These are phyloP conservation scores for Drosophila testacea DNA, from an alignment of 2,888 invertebrate species.

Conservation along the genomic window DNA sequence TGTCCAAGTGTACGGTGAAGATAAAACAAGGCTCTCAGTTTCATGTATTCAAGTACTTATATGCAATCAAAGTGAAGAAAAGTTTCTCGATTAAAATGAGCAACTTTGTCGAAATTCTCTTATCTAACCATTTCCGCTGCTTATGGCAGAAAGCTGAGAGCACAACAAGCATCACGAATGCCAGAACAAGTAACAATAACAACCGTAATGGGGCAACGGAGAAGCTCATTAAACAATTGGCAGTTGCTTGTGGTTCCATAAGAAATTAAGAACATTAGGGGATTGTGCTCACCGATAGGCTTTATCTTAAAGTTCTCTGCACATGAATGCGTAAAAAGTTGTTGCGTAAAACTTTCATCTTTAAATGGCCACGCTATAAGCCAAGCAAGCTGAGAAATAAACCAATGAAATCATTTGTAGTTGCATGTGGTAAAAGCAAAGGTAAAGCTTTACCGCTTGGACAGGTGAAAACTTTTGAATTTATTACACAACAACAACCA, in stretches of 20 bases:
- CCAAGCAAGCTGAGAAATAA: conserved; percentile 3
- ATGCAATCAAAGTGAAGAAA: conserved; percentile 59
- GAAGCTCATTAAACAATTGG: conserved; percentile 78
- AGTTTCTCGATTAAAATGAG: conserved; percentile 77
- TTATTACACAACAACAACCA: conserved; percentile 54
- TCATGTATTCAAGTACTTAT: conserved; percentile 35
- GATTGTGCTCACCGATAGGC: conserved; percentile 24
- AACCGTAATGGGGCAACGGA: conserved; percentile 28
- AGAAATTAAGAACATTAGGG: conserved; percentile 64
- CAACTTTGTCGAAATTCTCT: conserved; percentile 66
- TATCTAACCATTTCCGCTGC: conserved; percentile 74
- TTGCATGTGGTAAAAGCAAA: conserved; percentile 29
- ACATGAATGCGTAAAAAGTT: conserved; percentile 57
- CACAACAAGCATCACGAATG: conserved; percentile 22
- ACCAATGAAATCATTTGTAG: conserved; percentile 10
- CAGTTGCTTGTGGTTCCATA: conserved; percentile 51
- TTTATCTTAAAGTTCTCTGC: conserved; percentile 57
- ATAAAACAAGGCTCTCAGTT: conserved; percentile 24
- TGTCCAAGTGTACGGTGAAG: conserved; percentile 21
- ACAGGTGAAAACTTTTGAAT: conserved; percentile 65
- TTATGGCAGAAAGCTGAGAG: conserved; percentile 45
- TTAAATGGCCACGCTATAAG: conserved; percentile 45
- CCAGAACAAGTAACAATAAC: conserved; percentile 32
- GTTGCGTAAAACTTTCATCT: conserved; percentile 52
- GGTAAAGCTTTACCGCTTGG: conserved; percentile 29